Conservation (phyloP, 2,113 vertebrate genomes). For the Dasyprocta punctata region DNA sequence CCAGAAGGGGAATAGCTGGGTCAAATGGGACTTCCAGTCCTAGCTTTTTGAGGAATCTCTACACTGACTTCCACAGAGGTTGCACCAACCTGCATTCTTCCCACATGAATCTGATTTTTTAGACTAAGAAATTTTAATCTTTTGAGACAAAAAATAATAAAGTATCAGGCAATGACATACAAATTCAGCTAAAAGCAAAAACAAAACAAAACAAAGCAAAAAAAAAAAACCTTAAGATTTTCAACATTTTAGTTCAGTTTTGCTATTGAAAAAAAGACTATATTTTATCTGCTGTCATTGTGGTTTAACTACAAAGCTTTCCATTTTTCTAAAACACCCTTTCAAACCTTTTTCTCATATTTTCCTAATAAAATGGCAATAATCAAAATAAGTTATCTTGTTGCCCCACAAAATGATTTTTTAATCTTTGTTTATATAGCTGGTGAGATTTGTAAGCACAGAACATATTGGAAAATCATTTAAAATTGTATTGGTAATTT, state of each 20-base stretch:
- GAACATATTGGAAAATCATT: constrained; percentile 3
- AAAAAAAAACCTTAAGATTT: background rate
- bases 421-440: background rate
- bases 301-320: background rate
- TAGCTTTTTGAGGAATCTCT: too few species aligned
- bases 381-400: background rate
- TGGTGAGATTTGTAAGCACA: background rate
- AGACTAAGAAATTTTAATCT: background rate
- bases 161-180: background rate
- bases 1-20: too few species aligned
- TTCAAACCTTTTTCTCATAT: background rate
- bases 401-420: background rate
- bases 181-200: background rate
- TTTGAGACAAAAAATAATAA: constrained; percentile 28
- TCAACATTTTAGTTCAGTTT: constrained; percentile 11
- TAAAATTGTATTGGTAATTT: background rate
- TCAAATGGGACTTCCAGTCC: too few species aligned
- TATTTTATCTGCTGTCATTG: background rate
- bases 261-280: background rate
- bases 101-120: background rate
- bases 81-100: too few species aligned
- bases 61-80: too few species aligned
- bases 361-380: constrained; percentile 15
- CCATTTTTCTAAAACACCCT: background rate
- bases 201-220: background rate